Conservation (phyloP, 1,140 invertebrate genomes). For the Drosophila biarmipes region DNA sequence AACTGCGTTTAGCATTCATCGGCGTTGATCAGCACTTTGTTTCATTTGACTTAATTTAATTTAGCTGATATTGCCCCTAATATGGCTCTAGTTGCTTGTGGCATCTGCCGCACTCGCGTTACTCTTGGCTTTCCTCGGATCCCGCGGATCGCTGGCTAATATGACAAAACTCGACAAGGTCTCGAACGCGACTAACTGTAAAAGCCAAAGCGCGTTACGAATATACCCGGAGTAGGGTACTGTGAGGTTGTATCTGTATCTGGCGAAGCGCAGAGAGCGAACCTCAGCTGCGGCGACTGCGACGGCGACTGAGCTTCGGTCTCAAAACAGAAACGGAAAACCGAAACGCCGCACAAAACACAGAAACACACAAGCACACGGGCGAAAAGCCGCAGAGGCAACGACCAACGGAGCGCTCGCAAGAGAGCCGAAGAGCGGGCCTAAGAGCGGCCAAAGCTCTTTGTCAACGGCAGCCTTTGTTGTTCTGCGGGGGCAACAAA, state of each 20-base stretch:
- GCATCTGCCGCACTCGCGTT: conserved; percentile 37
- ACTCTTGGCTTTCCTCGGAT: conserved; percentile 29
- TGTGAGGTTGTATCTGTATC: conserved; percentile 15
- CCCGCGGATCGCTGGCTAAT: conserved; percentile 67
- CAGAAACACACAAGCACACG: background rate
- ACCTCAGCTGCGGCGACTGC: conserved; percentile 47
- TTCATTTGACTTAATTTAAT: conserved; percentile 9
- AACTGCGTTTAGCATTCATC: conserved; percentile 25
- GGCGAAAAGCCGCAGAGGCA: conserved; percentile 40
- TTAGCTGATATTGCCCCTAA: conserved; percentile 1
- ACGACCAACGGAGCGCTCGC: conserved; percentile 3
- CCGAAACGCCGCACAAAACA: conserved; percentile 43
- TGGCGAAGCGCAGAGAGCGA: conserved; percentile 23
- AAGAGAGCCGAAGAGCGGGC: conserved; percentile 15
- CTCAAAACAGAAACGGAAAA: conserved; percentile 32
- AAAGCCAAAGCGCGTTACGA: conserved; percentile 83
- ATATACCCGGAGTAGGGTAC: conserved; percentile 68
- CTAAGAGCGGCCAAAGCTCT: conserved; percentile 50
- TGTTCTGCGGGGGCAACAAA: conserved; percentile 25
- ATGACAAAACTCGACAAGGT: conserved; percentile 85
- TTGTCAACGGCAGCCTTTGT: conserved; percentile 13
- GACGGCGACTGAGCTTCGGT: conserved; percentile 45
- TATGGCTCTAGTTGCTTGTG: conserved; percentile 3
- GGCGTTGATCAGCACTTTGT: conserved; percentile 8
- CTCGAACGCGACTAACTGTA: conserved; percentile 85